A percentile compares a stretch with the other conserved stretches of the same genome.
phyloP scores from a whole-genome alignment of 2,113 vertebrate genomes.

The Erythrocercus mccallii region DNA sequence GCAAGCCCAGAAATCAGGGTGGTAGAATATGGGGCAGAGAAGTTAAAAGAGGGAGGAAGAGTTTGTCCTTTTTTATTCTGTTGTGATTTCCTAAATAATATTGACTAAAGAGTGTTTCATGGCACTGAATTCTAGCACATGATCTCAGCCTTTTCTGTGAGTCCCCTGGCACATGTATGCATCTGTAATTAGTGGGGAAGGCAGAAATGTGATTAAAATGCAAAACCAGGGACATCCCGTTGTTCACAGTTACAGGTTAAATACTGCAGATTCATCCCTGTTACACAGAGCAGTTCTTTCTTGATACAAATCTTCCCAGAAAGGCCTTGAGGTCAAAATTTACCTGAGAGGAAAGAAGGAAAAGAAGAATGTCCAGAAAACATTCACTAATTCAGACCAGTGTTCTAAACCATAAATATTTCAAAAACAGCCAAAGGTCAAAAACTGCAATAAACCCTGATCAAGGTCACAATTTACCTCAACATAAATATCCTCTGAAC shows the following conservation, averaged over 20 bases:
- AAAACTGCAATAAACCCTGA: not conserved
- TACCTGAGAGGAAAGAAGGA: not conserved
- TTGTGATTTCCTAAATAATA: not conserved
- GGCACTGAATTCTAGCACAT: not conserved
- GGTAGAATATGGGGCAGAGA: not conserved
- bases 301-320: not conserved
- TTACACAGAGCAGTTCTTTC: not conserved
- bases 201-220: not conserved
- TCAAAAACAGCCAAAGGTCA: slow-evolving; percentile 3
- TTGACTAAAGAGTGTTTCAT: not conserved
- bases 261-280: not conserved
- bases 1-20: not conserved
- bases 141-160: not conserved
- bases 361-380: not conserved
- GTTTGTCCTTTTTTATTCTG: not conserved
- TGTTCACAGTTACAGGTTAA: not conserved
- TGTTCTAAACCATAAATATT: slow-evolving; percentile 16
- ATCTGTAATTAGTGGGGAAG: not conserved
- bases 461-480: slow-evolving; percentile 8
- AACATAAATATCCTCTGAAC: not conserved
- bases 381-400: not conserved
- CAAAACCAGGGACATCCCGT: not conserved
- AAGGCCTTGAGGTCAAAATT: not conserved
- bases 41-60: not conserved
- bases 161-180: not conserved